phyloP scores from a whole-genome alignment of 1,140 invertebrate genomes.

The Leguminivora glycinivorella region DNA sequence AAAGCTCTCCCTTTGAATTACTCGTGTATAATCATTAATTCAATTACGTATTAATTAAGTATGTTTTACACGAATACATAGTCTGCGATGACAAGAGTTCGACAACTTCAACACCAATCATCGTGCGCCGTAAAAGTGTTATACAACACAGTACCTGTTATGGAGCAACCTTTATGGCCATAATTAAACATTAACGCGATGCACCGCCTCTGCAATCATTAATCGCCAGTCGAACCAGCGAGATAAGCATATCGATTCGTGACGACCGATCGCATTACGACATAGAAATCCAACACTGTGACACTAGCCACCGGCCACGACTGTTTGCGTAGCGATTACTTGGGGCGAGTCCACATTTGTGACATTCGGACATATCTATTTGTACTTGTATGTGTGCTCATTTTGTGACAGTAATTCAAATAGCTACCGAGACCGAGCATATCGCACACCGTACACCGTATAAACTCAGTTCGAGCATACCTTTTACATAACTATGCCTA shows the following conservation, averaged over 20 bases:
- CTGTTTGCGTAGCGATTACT: slow-evolving; percentile 42
- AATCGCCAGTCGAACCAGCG: slow-evolving; percentile 64
- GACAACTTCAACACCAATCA: not conserved
- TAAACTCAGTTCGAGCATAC: too few species aligned
- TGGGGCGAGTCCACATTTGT: not conserved
- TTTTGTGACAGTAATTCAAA: too few species aligned
- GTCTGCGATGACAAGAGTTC: not conserved
- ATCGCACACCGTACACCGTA: too few species aligned
- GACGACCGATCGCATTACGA: slow-evolving; percentile 61
- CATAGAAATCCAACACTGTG: slow-evolving; percentile 51
- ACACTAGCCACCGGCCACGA: slow-evolving; percentile 51
- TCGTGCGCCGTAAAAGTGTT: slow-evolving; percentile 2
- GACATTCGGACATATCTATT: not conserved
- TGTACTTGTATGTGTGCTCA: not conserved
- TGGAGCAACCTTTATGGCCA: slow-evolving; percentile 2
- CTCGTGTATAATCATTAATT: not conserved
- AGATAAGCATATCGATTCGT: slow-evolving; percentile 64
- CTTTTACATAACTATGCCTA: too few species aligned
- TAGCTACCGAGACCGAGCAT: too few species aligned
- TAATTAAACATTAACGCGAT: slow-evolving; percentile 64
- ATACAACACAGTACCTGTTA: slow-evolving; percentile 21
- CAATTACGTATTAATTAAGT: not conserved
- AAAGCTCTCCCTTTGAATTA: not conserved
- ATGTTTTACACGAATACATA: too few species aligned
- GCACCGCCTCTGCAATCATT: slow-evolving; percentile 54